Base-by-base conservation (phyloP, 2,797 vertebrate species). In the Myoxocephalus aenaeus region DNA sequence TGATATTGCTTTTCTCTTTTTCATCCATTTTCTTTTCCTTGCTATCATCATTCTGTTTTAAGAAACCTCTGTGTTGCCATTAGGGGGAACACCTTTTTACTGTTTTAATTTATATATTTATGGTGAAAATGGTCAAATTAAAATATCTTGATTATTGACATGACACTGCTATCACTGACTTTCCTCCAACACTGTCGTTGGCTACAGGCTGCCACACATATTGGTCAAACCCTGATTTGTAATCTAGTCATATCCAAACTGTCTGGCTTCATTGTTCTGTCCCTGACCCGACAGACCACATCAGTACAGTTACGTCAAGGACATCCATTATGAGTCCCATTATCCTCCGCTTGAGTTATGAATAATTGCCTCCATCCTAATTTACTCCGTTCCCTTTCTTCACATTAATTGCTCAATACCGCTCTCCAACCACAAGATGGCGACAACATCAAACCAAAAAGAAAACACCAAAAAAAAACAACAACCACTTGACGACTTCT, bases 251-350 rank as follows among this genome's bases (percentile, higher is more conserved):
- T 75, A 56, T 70, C 66, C 75, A 36, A 34, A 68, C 73, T 18
- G 87, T 90, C 82, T 80, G 80, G 81, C 70, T 85, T 61, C 20
- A 46, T 54, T 40, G 66, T 20, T 72, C 59, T 66, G 80, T 87
- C 85, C 83, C 75, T 74, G 87, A 89, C 86, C 81, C 65, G 32
- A 36, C 78, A 54, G 73, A 73, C 70, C 73, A 59, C 73, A 15
- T 70, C 80, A 67, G 51, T 53, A 58, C 81, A 58, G 76, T 79
- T 76, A 74, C 69, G 82, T 65, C 86, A 90, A 89, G 87, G 87
- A 90, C 91, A 25, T 72, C 81, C 72, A 73, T 90, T 81, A 88
- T 34, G 80, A 90, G 68, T 72, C 85, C 73, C 86, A 85, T 89
- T 79, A 85, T 85, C 73, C 69, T 73, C 70, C 61, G 66, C 9